Base-by-base conservation (phyloP, 30 jellyfish, hydroid and myxozoan genomes). In the Turritopsis rubra region DNA sequence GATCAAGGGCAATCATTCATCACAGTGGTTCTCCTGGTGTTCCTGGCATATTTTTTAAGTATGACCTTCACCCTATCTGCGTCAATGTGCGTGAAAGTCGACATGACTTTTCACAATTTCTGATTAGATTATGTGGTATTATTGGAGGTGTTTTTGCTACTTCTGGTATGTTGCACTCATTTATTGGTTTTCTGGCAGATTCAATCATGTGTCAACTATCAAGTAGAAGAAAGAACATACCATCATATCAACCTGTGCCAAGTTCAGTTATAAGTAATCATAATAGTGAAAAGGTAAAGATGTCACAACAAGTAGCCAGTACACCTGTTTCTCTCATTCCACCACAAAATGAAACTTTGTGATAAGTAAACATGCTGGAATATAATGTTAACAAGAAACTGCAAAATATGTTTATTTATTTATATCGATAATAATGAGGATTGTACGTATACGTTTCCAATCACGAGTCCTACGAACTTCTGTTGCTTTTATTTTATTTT, bases 111-210 rank as follows among this genome's bases (percentile, higher is more conserved):
- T 76, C 95, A 88, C 95, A 92, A 73, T 92, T 92, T 72, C 66
- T 92, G 19, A 90, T 92, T 30, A 90, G 98, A 22, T 93, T 92
- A 22, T 92, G 98, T 88, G 98, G 98, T n/a, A 92, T 92, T 17
- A 79, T 92, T 81, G 98, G 98, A 16, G 98, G 98, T 41, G 93
- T 92, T 72, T 92, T 92, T 83, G 98, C 98, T 0, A 92, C 98
- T 3, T 87, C 96, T 81, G 98, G 98, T 23, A 91, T 91, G 97
- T 85, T 91, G 29, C 97, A 91, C 71, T 86, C 97, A 0, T 79
- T 87, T 83, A 85, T 91, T 76, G 97, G 96, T 8, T 84, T 73
- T 27, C 73, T 91, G 25, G 81, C 93, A 31, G 90, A 86, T 28
- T 21, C 52, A 27, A 75, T 83, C 28, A 41, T 82, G 73, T 41